Base-by-base conservation (phyloP, 2,797 vertebrate species). In the Anolis apletophallus region DNA sequence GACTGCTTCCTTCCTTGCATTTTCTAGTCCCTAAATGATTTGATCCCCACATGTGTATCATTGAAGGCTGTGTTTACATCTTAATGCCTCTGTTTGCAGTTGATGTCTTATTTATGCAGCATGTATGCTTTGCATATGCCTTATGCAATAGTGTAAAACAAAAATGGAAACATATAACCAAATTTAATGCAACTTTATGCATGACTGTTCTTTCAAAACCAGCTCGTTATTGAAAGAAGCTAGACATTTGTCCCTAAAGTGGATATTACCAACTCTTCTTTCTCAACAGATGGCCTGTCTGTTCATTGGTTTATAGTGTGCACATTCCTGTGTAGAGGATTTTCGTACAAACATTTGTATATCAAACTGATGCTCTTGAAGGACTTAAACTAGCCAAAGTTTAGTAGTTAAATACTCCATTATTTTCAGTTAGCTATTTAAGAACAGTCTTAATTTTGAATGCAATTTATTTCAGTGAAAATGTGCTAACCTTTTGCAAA, bases 51-150 rank as follows among this genome's bases (percentile, higher is more conserved):
- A 23, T 84, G 64, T 78, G 64, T 83, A 23, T 6, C 32, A 79
- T 46, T 79, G 29, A 82, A 57, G 23, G 21, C 34, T 77, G 7
- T 78, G 19, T 50, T 50, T 46, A 1, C 67, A 73, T 79, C 40
- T 78, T 71, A 72, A 46, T 67, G 21, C 50, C 14, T 80, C 69
- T 11, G 57, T 79, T 74, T 85, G 59, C 32, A 68, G 34, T 68
- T 67, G 50, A 19, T 83, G 3, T 36, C 36, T 59, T 83, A 50
- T 83, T 64, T 80, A 54, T 74, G 34, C 57, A 77, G 69, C 59
- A 86, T 79, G n/a, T 73, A n/a, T 87, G 36, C 85, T 92, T 61
- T 91, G 55, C 54, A 19, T 91, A 40, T 85, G 61, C 87, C 16
- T 87, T 1, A 0, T 6, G 64, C 4, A 0, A 67, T 77, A 59